A percentile compares a stretch with the other conserved stretches of the same genome.
These are phyloP conservation scores for Bufotes viridis DNA, from an alignment of 2,797 vertebrate species.

Conservation along the genomic window DNA sequence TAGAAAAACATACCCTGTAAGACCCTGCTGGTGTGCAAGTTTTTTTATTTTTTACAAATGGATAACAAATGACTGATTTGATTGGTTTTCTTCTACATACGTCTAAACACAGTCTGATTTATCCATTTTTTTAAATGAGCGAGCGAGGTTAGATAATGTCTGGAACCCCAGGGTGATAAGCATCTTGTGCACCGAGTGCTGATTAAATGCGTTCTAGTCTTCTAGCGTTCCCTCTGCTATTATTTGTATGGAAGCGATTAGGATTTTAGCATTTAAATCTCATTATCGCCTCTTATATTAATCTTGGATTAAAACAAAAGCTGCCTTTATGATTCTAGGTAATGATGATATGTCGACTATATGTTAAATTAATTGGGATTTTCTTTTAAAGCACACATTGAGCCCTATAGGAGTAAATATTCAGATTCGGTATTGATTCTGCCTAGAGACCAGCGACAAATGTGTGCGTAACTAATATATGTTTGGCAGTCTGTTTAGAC, in stretches of 20 bases:
- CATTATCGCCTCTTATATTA: constrained; percentile 55
- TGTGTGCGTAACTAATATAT: constrained; percentile 28
- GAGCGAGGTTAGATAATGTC: constrained; percentile 7
- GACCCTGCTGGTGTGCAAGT: background rate
- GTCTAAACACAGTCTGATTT: constrained; percentile 9
- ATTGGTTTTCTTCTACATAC: background rate
- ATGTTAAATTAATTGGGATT: constrained; percentile 29
- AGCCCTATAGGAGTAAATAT: constrained; percentile 3
- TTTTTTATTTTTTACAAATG: background rate
- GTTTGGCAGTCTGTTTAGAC: too few species aligned
- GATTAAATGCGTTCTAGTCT: constrained; percentile 38
- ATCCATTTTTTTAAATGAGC: constrained; percentile 41
- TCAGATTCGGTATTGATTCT: constrained; percentile 17
- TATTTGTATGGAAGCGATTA: constrained; percentile 54
- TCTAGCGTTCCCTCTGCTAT: constrained; percentile 13
- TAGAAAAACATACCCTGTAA: background rate
- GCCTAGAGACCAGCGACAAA: background rate
- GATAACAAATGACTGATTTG: constrained; percentile 3
- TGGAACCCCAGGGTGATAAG: constrained; percentile 25
- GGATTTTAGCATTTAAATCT: constrained; percentile 48
- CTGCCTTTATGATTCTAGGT: background rate
- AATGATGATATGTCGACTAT: constrained; percentile 14
- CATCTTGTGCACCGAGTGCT: constrained; percentile 10
- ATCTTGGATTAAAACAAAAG: constrained; percentile 28
- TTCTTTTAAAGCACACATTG: constrained; percentile 16